A percentile compares a stretch with the other conserved stretches of the same genome.
Evolutionary conservation across 64 coral and sea anemone genomes (phyloP).

Genomic region (Porites lutea): DNA sequence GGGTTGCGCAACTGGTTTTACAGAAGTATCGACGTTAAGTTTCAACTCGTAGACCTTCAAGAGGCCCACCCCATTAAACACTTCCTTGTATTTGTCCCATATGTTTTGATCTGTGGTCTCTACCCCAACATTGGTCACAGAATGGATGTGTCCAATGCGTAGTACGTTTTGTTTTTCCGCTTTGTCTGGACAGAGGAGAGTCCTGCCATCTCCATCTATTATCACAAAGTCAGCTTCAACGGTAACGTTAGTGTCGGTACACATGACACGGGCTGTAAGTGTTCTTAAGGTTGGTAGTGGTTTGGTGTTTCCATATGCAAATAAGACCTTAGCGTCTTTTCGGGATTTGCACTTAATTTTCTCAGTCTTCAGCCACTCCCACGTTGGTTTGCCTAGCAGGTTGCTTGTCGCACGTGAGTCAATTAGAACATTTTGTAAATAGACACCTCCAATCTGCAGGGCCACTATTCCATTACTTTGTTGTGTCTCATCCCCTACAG

Average conservation of each 20-base stretch:
- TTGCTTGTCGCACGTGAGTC: constrained; percentile 13
- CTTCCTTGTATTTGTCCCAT: background rate
- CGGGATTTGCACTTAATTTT: too few relatives aligned
- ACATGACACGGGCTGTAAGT: background rate
- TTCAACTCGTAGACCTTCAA: constrained; percentile 33
- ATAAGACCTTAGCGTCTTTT: too few relatives aligned
- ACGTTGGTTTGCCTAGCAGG: background rate
- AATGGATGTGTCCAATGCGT: constrained; percentile 23
- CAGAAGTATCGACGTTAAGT: background rate
- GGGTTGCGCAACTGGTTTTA: too few relatives aligned
- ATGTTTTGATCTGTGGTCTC: background rate
- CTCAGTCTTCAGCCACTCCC: background rate
- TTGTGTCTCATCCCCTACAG: too few relatives aligned
- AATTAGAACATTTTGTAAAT: background rate
- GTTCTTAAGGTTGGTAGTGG: too few relatives aligned
- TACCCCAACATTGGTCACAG: background rate
- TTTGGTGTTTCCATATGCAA: too few relatives aligned
- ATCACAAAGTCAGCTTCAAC: background rate
- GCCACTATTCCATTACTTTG: background rate
- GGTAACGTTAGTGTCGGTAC: background rate
- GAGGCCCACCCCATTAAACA: background rate
- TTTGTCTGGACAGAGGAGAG: constrained; percentile 9
- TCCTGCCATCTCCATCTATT: background rate
- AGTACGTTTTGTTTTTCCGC: constrained; percentile 38
- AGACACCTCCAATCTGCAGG: background rate